Evolutionary conservation across 2,113 vertebrate species (phyloP).

Genomic region (Edolisoma coerulescens): DNA sequence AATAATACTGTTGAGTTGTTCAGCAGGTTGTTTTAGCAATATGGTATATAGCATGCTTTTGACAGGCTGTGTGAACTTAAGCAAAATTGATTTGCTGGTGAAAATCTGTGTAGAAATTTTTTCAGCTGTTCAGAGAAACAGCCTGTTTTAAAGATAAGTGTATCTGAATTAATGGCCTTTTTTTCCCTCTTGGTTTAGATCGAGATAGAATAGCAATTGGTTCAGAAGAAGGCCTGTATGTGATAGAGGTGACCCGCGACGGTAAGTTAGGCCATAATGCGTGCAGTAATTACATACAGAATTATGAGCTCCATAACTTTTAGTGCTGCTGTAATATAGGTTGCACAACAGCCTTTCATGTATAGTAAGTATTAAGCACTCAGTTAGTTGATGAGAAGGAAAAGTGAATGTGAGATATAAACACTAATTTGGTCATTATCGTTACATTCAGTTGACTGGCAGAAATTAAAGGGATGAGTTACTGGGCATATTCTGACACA

Average conservation of each 20-base stretch:
- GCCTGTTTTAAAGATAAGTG: not conserved
- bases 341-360: not conserved
- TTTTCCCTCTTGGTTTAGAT: conserved; percentile 71
- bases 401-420: not conserved
- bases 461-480: not conserved
- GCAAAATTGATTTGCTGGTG: not conserved
- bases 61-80: not conserved
- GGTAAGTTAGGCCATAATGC: conserved; percentile 74
- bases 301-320: not conserved
- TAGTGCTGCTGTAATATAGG: not conserved
- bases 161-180: not conserved
- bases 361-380: not conserved
- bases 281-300: not conserved
- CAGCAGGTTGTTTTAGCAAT: not conserved
- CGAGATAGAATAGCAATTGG: conserved; percentile 90
- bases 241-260: conserved; percentile 93
- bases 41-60: not conserved
- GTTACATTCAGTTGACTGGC: not conserved
- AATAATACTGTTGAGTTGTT: not conserved
- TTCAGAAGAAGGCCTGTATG: conserved; percentile 92
- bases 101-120: not conserved
- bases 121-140: not conserved
- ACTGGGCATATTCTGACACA: not conserved
- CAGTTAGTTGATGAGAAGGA: not conserved
- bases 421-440: not conserved